These are phyloP conservation scores for Glaucopsyche alexis DNA, from an alignment of 2,888 invertebrate species.

Conservation along the genomic window DNA sequence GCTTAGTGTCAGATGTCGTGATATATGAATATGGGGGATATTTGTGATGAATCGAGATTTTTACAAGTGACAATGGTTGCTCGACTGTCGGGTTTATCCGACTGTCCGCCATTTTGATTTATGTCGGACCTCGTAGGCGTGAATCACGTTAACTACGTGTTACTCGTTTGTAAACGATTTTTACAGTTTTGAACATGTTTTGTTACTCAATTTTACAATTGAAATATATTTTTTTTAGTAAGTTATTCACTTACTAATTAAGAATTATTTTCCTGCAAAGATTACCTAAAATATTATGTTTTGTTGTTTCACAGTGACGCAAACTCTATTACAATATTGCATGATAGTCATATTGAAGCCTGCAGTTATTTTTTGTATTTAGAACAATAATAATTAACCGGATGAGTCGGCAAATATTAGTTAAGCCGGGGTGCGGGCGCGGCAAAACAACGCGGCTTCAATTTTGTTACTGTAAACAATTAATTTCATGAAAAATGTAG, in stretches of 20 bases:
- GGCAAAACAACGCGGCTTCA: neutral
- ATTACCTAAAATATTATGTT: neutral
- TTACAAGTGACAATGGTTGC: neutral
- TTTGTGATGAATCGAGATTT: neutral
- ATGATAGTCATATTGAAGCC: neutral
- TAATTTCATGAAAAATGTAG: neutral
- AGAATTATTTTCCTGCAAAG: neutral
- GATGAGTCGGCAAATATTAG: constrained; percentile 10
- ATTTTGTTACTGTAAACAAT: constrained; percentile 2
- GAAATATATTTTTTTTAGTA: too few relatives aligned
- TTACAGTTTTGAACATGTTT: neutral
- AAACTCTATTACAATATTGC: neutral
- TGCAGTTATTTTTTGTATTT: constrained; percentile 1
- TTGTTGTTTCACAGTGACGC: neutral
- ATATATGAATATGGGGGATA: neutral
- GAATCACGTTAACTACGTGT: neutral
- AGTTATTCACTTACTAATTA: too few relatives aligned
- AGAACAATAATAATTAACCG: constrained; percentile 8
- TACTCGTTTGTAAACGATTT: neutral
- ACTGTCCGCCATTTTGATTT: constrained; percentile 6
- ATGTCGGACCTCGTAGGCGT: neutral
- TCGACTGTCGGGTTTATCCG: neutral
- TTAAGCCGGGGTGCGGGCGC: neutral
- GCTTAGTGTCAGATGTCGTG: neutral
- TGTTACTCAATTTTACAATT: too few relatives aligned